These are phyloP conservation scores for Lagenorhynchus albirostris DNA, from an alignment of 2,113 vertebrate genomes.

Conservation along the genomic window DNA sequence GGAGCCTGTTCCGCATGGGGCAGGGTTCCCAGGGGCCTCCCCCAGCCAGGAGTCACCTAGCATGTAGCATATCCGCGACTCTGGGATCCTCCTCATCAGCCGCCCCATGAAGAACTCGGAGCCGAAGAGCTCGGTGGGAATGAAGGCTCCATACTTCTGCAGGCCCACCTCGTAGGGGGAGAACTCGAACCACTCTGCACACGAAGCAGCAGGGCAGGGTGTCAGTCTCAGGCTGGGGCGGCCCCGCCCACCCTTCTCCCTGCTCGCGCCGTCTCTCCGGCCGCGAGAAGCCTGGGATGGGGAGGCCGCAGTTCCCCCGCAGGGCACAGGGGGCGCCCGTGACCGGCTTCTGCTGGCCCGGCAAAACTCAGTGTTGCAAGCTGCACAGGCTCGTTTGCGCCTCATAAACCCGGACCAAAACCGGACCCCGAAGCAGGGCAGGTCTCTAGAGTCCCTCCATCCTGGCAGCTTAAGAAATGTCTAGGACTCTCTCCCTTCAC, in stretches of 20 bases:
- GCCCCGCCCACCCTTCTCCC: accelerated
- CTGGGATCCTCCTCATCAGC: conserved; percentile 86
- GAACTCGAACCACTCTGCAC: conserved; percentile 91
- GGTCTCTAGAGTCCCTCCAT: neutral
- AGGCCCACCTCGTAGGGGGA: conserved; percentile 92
- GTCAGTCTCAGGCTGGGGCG: neutral
- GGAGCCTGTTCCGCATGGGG: neutral
- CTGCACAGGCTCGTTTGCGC: neutral
- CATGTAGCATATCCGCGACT: conserved; percentile 86
- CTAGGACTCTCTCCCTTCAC: neutral
- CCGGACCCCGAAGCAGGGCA: neutral
- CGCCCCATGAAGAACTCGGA: conserved; percentile 92
- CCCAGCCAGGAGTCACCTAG: conserved; percentile 77
- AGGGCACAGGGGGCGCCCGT: neutral
- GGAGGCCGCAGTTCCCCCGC: neutral
- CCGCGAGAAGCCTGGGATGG: too few species aligned
- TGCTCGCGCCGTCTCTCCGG: accelerated
- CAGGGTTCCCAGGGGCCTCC: too few species aligned
- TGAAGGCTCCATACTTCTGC: conserved; percentile 88
- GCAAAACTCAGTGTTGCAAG: neutral
- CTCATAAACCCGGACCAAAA: neutral
- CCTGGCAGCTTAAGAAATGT: neutral
- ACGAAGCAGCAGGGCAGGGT: neutral
- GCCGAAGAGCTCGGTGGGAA: conserved; percentile 87
- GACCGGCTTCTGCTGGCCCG: neutral